Evolutionary conservation across 2,888 invertebrate genomes (phyloP).

Genomic region (Nesidiocoris tenuis): DNA sequence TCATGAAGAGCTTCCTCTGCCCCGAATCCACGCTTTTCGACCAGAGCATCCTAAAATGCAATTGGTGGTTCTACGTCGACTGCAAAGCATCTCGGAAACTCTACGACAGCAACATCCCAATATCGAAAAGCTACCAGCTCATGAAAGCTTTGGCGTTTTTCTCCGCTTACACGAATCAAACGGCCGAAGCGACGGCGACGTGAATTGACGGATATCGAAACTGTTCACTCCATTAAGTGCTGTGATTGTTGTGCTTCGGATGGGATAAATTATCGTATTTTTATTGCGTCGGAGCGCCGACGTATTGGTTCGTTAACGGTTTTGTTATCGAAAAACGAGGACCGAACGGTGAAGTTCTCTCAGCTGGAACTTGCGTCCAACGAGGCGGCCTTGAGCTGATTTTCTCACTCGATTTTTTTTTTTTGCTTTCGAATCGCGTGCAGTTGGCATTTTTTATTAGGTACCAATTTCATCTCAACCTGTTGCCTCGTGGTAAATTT

Average conservation of each 20-base stretch:
- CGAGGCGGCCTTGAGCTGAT: conserved; percentile 35
- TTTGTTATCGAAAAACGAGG: neutral
- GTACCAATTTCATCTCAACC: no score
- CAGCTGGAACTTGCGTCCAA: neutral
- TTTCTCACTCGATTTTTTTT: conserved; percentile 25
- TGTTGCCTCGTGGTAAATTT: no score
- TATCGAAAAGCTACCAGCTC: conserved; percentile 86
- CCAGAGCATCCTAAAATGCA: conserved; percentile 86
- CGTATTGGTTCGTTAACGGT: neutral
- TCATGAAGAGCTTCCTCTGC: conserved; percentile 88
- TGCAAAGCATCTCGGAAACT: conserved; percentile 76
- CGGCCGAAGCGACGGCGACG: conserved; percentile 30
- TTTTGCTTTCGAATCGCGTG: conserved; percentile 27
- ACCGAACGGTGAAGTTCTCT: neutral
- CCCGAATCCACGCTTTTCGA: conserved; percentile 89
- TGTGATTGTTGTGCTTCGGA: conserved; percentile 9
- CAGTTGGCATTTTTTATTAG: no score
- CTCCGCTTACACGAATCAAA: conserved; percentile 71
- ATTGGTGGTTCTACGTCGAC: conserved; percentile 93
- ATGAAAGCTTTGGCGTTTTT: conserved; percentile 89
- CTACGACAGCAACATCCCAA: conserved; percentile 86
- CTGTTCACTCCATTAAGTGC: conserved; percentile 2
- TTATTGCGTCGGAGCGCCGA: neutral
- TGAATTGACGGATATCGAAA: neutral
- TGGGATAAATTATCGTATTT: neutral